phyloP scores from a whole-genome alignment of 2,888 invertebrate species.

The Drosophila maculinotata region DNA sequence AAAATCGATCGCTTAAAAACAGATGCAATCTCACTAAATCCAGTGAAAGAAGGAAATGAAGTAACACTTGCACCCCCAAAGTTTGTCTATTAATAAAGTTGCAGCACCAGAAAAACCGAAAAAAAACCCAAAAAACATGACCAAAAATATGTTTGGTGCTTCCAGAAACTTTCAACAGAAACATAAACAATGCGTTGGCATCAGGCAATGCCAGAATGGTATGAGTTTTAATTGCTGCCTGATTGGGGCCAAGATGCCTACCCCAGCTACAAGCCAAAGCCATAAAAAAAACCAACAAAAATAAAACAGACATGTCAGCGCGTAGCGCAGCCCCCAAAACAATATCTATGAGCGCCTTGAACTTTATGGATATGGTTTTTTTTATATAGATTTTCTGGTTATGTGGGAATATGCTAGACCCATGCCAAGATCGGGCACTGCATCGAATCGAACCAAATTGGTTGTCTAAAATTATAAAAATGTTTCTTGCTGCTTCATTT shows the following conservation, averaged over 20 bases:
- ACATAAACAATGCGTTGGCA: conserved; percentile 70
- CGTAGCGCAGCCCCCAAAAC: conserved; percentile 12
- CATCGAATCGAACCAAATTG: conserved; percentile 49
- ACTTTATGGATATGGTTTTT: conserved; percentile 61
- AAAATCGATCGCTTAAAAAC: conserved; percentile 5
- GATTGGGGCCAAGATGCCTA: conserved; percentile 49
- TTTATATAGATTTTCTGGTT: conserved; percentile 3
- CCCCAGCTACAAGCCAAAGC: conserved; percentile 30
- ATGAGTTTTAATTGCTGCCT: conserved; percentile 49
- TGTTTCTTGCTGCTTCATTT: conserved; percentile 42
- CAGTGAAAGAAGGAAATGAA: not conserved
- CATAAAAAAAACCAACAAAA: conserved; percentile 74
- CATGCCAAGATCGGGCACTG: conserved; percentile 54
- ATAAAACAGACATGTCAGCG: conserved; percentile 53
- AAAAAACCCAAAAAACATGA: conserved; percentile 30
- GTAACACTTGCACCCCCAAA: conserved; percentile 20
- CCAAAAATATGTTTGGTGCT: conserved; percentile 42
- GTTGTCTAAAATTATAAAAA: conserved; percentile 68
- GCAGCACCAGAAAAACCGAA: not conserved
- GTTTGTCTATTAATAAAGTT: conserved; percentile 65
- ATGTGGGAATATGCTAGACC: conserved; percentile 45
- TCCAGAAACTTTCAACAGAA: conserved; percentile 66
- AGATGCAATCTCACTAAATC: conserved; percentile 6
- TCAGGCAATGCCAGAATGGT: conserved; percentile 13
- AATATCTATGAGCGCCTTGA: conserved; percentile 70